These are phyloP conservation scores for Cariama cristata DNA, from an alignment of 2,113 vertebrate species.

Conservation along the genomic window DNA sequence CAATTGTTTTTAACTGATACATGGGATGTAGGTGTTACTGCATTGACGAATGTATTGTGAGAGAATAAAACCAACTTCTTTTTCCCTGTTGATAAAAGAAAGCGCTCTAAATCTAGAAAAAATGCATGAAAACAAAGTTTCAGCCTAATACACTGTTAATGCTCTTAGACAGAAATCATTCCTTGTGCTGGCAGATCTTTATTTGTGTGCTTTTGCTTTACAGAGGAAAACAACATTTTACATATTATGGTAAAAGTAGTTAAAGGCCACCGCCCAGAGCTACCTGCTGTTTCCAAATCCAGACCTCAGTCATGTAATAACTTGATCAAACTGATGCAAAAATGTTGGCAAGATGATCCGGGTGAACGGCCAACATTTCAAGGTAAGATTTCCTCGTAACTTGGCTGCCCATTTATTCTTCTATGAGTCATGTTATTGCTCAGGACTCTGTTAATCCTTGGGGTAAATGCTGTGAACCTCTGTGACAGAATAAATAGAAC, in stretches of 20 bases:
- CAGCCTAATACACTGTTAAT: not conserved
- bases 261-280: conserved; percentile 91
- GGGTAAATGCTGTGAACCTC: conserved; percentile 26
- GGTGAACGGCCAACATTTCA: conserved; percentile 90
- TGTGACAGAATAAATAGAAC: conserved; percentile 50
- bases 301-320: conserved; percentile 85
- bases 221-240: conserved; percentile 97
- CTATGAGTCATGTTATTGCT: conserved; percentile 43
- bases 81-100: not conserved
- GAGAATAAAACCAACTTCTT: not conserved
- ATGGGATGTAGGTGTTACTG: not conserved
- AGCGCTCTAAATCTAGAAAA: not conserved
- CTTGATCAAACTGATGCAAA: conserved; percentile 91
- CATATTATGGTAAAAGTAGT: conserved; percentile 99
- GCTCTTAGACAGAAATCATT: not conserved
- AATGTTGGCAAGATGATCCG: conserved; percentile 90
- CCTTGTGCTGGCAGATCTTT: not conserved
- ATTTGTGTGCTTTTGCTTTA: not conserved
- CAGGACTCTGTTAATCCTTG: conserved; percentile 52
- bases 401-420: not conserved
- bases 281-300: conserved; percentile 84
- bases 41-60: not conserved
- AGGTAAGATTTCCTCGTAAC: conserved; percentile 78
- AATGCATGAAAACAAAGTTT: not conserved
- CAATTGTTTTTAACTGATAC: not conserved